A percentile compares a stretch with the other conserved stretches of the same genome.
Evolutionary conservation across 2,113 vertebrate genomes (phyloP).

Genomic region (Mugil cephalus): DNA sequence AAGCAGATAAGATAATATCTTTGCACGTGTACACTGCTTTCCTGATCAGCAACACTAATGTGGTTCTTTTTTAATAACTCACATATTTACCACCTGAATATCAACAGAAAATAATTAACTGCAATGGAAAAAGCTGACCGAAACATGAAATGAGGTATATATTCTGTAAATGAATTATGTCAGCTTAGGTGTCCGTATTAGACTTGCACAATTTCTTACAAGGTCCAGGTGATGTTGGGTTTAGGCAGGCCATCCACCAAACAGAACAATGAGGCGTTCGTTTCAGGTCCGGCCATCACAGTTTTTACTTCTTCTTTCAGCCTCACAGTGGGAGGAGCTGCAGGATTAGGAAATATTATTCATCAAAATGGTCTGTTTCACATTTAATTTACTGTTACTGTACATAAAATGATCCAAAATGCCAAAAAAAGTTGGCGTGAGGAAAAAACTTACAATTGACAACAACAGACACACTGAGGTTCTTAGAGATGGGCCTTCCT

Average conservation of each 20-base stretch:
- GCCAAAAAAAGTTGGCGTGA: neutral
- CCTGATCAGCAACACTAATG: too few species aligned
- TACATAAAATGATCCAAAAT: too few species aligned
- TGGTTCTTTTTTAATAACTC: too few species aligned
- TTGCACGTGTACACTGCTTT: neutral
- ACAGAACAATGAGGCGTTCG: slow-evolving; percentile 76
- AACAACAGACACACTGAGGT: slow-evolving; percentile 71
- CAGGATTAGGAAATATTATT: neutral
- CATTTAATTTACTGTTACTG: too few species aligned
- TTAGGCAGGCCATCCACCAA: slow-evolving; percentile 75
- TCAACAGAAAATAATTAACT: too few species aligned
- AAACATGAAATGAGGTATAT: too few species aligned
- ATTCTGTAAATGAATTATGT: too few species aligned
- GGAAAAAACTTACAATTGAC: slow-evolving; percentile 75
- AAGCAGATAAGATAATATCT: slow-evolving; percentile 12
- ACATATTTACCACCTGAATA: too few species aligned
- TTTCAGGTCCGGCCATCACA: slow-evolving; percentile 76
- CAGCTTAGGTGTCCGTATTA: too few species aligned
- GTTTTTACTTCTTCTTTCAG: slow-evolving; percentile 57
- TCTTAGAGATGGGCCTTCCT: slow-evolving; percentile 23
- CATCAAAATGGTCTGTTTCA: neutral
- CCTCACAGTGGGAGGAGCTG: slow-evolving; percentile 73
- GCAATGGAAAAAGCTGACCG: too few species aligned
- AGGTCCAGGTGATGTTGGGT: slow-evolving; percentile 80
- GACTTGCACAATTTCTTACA: too few species aligned